phyloP scores from a whole-genome alignment of 2,113 vertebrate genomes.

The Mirounga angustirostris region DNA sequence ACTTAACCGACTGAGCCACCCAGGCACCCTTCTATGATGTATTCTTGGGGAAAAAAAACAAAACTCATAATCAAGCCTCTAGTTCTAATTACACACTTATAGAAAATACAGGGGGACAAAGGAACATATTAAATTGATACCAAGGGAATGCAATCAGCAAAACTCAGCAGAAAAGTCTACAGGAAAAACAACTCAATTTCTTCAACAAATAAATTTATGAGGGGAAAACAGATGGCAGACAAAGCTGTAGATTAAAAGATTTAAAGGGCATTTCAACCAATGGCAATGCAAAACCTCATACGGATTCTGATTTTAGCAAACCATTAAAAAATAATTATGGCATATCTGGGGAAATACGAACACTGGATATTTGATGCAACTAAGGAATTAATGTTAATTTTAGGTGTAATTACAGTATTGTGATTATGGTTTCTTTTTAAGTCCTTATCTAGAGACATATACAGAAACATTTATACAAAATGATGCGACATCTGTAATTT shows the following conservation, averaged over 20 bases:
- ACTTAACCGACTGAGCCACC: background rate
- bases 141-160: background rate
- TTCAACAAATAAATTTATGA: slow-evolving; percentile 24
- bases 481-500: background rate
- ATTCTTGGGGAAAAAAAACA: background rate
- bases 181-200: background rate
- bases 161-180: background rate
- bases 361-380: background rate
- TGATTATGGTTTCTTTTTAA: background rate
- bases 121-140: background rate
- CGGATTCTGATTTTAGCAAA: slow-evolving; percentile 40
- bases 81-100: slow-evolving; percentile 34
- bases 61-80: background rate
- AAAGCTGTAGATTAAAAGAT: slow-evolving; percentile 36
- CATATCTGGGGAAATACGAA: background rate
- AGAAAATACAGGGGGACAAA: background rate
- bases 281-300: background rate
- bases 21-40: background rate
- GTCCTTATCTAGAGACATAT: background rate
- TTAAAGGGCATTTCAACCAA: background rate
- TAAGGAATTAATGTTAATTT: background rate
- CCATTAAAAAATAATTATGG: slow-evolving; percentile 37
- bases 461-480: background rate
- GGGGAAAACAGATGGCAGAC: background rate
- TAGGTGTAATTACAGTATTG: background rate